A percentile compares a stretch with the other conserved stretches of the same genome.
Conservation (phyloP, 2,113 vertebrate species). For the Daubentonia madagascariensis region DNA sequence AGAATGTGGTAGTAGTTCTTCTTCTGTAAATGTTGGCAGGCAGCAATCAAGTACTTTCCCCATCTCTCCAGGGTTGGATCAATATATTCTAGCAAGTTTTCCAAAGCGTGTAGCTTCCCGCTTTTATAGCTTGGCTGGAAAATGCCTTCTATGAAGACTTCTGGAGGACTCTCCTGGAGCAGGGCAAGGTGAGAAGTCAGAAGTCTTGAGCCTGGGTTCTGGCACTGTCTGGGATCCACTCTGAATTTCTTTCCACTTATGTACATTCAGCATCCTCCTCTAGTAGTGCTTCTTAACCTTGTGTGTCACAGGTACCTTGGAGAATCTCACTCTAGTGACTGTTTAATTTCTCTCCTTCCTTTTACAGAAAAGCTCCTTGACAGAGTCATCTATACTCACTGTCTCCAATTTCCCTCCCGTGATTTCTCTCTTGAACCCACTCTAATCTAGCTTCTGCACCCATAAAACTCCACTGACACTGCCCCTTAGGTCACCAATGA, state of each 20-base stretch:
- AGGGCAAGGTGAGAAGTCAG: conserved; percentile 3
- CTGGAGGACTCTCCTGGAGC: conserved; percentile 91
- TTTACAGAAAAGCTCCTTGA: background rate
- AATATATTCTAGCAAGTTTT: conserved; percentile 91
- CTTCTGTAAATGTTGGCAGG: conserved; percentile 95
- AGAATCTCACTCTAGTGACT: background rate
- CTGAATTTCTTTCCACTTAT: background rate
- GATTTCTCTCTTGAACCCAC: background rate
- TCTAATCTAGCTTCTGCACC: background rate
- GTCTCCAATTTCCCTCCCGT: background rate
- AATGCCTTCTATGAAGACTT: conserved; percentile 95
- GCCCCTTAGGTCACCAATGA: background rate
- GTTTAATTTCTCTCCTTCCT: background rate
- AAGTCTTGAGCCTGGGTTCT: background rate
- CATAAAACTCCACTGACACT: background rate
- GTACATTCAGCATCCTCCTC: background rate
- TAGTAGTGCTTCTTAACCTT: background rate
- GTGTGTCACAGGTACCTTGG: background rate
- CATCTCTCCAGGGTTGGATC: conserved; percentile 92
- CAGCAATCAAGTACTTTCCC: conserved; percentile 92
- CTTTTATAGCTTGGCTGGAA: conserved; percentile 92
- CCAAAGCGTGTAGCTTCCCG: conserved; percentile 90
- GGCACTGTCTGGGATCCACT: background rate
- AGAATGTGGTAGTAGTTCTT: conserved; percentile 93
- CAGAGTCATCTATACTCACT: background rate